Percentiles rank a stretch among this genome's conserved stretches.
These are phyloP conservation scores for Siniperca undulata DNA, from an alignment of 2,797 vertebrate genomes.

Conservation along the genomic window DNA sequence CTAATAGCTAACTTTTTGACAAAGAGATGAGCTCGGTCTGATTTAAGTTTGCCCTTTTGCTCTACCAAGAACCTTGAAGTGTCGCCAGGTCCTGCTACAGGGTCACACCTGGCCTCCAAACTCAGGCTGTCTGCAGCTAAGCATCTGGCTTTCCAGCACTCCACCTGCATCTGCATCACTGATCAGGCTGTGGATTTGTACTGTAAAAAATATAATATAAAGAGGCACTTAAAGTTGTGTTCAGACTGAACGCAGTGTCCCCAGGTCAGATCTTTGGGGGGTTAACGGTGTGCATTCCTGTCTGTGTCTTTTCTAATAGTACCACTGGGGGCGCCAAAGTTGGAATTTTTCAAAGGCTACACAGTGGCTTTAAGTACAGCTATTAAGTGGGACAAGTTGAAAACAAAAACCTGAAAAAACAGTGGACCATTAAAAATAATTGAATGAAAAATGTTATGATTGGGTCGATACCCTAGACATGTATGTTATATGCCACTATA, in stretches of 20 bases:
- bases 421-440: neutral
- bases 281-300: neutral
- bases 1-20: neutral
- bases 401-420: neutral
- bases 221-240: neutral
- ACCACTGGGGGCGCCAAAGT: neutral
- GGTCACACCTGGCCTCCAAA: conserved; percentile 54
- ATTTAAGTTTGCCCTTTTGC: conserved; percentile 16
- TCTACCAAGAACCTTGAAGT: neutral
- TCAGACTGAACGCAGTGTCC: neutral
- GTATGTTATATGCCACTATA: neutral
- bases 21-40: neutral
- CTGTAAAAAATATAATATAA: neutral
- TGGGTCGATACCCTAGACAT: neutral
- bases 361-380: neutral
- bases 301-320: neutral
- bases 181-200: conserved; percentile 14
- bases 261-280: neutral
- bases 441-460: neutral
- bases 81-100: neutral
- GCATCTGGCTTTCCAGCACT: conserved; percentile 14
- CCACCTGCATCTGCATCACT: conserved; percentile 13
- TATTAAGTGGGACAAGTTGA: neutral
- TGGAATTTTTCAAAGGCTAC: neutral
- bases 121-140: conserved; percentile 28